Conservation (phyloP, 2,888 invertebrate species). For the Caenorhabditis uteleia region DNA sequence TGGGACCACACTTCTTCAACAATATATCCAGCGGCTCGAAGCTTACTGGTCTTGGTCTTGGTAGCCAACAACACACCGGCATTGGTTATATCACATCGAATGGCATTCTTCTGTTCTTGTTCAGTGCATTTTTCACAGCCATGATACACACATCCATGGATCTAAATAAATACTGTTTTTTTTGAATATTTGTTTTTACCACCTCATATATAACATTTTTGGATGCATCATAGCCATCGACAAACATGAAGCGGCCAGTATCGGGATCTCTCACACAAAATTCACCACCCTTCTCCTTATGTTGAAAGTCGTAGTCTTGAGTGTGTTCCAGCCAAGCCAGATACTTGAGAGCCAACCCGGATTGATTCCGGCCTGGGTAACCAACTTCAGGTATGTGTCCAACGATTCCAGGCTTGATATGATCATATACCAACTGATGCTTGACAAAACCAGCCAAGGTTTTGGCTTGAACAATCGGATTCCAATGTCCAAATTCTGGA, state of each 20-base stretch:
- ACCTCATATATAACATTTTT: not conserved
- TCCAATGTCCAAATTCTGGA: not conserved
- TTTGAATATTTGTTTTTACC: too few relatives aligned
- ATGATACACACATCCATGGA: not conserved
- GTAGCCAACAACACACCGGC: not conserved
- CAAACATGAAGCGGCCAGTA: not conserved
- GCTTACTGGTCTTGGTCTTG: not conserved
- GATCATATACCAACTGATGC: conserved; percentile 1
- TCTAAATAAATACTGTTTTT: too few relatives aligned
- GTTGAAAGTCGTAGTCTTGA: not conserved
- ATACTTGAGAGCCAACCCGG: not conserved
- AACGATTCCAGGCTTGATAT: not conserved
- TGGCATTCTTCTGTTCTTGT: not conserved
- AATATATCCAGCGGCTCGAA: not conserved
- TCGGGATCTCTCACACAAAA: not conserved
- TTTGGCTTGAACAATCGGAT: too few relatives aligned
- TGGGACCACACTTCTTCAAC: not conserved
- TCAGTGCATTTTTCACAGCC: not conserved
- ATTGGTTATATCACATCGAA: not conserved
- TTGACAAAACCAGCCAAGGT: not conserved
- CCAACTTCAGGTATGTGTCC: conserved; percentile 9
- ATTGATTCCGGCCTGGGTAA: not conserved
- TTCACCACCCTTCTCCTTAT: not conserved
- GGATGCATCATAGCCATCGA: not conserved
- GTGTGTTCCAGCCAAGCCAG: not conserved